These are phyloP conservation scores for Leucania comma DNA, from an alignment of 2,888 invertebrate genomes.

Conservation along the genomic window DNA sequence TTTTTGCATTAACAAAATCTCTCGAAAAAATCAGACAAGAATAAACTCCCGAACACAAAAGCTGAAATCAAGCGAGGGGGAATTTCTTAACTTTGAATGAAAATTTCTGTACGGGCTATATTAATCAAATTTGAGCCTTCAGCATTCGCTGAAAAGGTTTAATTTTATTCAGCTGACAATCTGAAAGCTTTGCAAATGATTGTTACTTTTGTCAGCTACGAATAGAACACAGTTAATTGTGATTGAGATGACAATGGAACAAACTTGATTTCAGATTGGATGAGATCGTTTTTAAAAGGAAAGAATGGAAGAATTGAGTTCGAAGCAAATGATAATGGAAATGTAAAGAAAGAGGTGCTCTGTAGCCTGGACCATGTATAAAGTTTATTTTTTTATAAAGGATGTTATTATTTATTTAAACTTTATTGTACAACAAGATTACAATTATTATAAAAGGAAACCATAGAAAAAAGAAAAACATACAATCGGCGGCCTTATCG, in stretches of 20 bases:
- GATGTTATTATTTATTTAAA: too few species aligned
- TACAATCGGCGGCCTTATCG: too few species aligned
- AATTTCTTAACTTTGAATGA: conserved; percentile 58
- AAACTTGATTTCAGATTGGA: conserved; percentile 53
- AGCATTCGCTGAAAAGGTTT: conserved; percentile 53
- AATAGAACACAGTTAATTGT: conserved; percentile 72
- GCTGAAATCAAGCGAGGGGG: conserved; percentile 63
- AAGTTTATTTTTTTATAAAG: not conserved
- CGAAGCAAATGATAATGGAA: not conserved
- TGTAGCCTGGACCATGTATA: not conserved
- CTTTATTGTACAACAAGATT: too few species aligned
- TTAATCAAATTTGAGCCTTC: conserved; percentile 66
- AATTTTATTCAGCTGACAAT: conserved; percentile 53
- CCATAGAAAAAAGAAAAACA: too few species aligned
- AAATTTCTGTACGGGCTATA: conserved; percentile 37
- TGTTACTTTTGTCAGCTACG: conserved; percentile 74
- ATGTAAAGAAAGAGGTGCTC: conserved; percentile 4
- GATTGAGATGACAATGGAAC: conserved; percentile 68
- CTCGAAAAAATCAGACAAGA: conserved; percentile 49
- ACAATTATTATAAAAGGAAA: too few species aligned
- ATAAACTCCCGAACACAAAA: conserved; percentile 55
- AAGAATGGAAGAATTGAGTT: conserved; percentile 20
- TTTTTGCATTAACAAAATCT: conserved; percentile 39
- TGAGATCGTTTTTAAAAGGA: conserved; percentile 43
- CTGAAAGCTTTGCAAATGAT: conserved; percentile 62